Percentiles rank a stretch among this genome's conserved stretches.
phyloP scores from a whole-genome alignment of 1,140 invertebrate species.

The Nasonia longicornis region DNA sequence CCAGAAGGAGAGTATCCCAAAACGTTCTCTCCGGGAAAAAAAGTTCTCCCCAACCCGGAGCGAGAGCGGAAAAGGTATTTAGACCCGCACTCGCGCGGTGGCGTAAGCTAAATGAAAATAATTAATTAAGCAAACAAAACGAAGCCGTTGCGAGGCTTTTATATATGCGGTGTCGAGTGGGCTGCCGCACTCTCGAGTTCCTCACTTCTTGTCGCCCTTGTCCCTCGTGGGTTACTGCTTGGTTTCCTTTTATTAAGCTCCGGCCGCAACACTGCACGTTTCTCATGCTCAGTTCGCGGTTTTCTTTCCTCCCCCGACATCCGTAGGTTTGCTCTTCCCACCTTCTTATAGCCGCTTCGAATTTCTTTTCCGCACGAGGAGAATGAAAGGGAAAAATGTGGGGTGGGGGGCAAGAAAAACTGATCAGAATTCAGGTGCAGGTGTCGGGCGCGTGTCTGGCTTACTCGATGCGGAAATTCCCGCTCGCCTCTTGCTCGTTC shows the following conservation, averaged over 20 bases:
- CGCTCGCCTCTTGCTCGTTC: constrained; percentile 7
- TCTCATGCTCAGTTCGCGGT: background rate
- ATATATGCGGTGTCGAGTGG: background rate
- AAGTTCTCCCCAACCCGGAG: background rate
- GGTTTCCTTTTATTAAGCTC: constrained; percentile 34
- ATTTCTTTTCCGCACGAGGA: constrained; percentile 3
- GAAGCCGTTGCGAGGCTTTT: constrained; percentile 24
- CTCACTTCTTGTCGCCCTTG: background rate
- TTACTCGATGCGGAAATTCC: constrained; percentile 56
- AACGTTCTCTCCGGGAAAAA: background rate
- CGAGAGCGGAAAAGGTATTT: background rate
- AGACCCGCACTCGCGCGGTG: background rate
- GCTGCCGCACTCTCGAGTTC: constrained; percentile 31
- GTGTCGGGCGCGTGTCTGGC: constrained; percentile 61
- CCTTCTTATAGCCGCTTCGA: constrained; percentile 14
- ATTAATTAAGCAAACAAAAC: constrained; percentile 42
- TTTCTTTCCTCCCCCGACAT: background rate
- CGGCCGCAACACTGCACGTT: background rate
- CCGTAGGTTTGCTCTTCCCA: background rate
- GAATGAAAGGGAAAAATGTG: background rate
- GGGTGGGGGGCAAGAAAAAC: constrained; percentile 56
- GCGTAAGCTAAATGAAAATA: constrained; percentile 24
- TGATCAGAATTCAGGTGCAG: constrained; percentile 64
- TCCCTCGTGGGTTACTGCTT: background rate
- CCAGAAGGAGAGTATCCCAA: constrained; percentile 11